Conservation (phyloP, 2,113 vertebrate species). For the Buteo buteo region DNA sequence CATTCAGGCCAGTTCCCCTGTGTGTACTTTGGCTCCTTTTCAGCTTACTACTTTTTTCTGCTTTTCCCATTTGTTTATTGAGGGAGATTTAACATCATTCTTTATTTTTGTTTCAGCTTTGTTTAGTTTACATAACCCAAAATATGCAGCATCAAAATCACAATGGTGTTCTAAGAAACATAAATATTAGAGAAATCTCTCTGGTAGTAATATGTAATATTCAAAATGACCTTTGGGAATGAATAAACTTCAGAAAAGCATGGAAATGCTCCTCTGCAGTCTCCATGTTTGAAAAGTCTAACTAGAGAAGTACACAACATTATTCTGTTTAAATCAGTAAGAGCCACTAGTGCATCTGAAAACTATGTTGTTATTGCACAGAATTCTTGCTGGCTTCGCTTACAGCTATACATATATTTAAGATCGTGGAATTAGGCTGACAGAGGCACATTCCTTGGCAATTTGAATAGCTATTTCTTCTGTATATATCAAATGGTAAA, state of each 20-base stretch:
- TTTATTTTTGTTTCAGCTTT: conserved; percentile 66
- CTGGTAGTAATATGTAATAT: background rate
- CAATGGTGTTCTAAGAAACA: conserved; percentile 33
- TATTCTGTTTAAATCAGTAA: background rate
- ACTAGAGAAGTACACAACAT: background rate
- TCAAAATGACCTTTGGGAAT: conserved; percentile 2
- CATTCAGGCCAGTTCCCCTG: conserved; percentile 37
- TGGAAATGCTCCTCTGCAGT: background rate
- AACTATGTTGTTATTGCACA: background rate
- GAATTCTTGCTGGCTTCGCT: background rate
- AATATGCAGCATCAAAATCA: conserved; percentile 48
- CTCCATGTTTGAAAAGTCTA: background rate
- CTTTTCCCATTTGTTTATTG: conserved; percentile 17
- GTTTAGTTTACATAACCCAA: conserved; percentile 49
- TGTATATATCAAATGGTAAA: background rate
- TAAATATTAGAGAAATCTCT: conserved; percentile 32
- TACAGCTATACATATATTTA: background rate
- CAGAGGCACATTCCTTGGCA: background rate
- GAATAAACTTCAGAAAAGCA: conserved; percentile 17
- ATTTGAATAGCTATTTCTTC: background rate
- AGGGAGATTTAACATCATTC: background rate
- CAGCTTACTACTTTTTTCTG: conserved; percentile 4
- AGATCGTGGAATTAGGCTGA: background rate
- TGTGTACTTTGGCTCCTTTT: conserved; percentile 28
- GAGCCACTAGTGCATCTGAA: background rate